phyloP scores from a whole-genome alignment of 1,140 invertebrate genomes.

The Microvelia longipes region DNA sequence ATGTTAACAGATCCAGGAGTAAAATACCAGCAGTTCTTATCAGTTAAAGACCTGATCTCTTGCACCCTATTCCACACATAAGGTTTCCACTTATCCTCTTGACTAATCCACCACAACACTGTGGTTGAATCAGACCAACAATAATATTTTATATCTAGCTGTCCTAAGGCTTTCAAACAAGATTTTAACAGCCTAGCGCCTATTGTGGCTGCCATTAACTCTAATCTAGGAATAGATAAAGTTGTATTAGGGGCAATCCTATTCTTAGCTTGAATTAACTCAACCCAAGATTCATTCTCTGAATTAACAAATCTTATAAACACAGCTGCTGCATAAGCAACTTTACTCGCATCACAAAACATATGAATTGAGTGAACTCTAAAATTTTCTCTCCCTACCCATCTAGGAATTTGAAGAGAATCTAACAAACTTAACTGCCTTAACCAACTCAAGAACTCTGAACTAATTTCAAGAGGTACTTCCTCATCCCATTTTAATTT shows the following conservation, averaged over 20 bases:
- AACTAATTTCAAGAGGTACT: neutral
- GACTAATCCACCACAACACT: conserved; percentile 25
- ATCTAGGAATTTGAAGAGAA: neutral
- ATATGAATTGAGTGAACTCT: conserved; percentile 20
- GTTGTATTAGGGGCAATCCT: conserved; percentile 25
- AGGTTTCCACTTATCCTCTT: conserved; percentile 22
- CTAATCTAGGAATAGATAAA: conserved; percentile 26
- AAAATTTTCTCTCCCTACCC: neutral
- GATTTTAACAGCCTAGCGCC: conserved; percentile 19
- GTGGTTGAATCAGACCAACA: conserved; percentile 27
- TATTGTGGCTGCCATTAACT: conserved; percentile 28
- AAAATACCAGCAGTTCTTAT: neutral
- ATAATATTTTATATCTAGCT: conserved; percentile 14
- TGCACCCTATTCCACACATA: conserved; percentile 30
- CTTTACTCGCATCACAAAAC: conserved; percentile 26
- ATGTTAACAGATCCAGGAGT: conserved; percentile 3
- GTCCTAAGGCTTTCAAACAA: neutral
- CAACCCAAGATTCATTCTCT: neutral
- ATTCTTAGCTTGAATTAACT: conserved; percentile 16
- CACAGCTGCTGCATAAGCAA: conserved; percentile 22
- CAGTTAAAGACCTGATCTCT: conserved; percentile 14
- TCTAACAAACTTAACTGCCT: neutral
- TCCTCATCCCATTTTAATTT: neutral
- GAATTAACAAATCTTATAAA: conserved; percentile 17
- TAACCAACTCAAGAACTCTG: neutral